Evolutionary conservation across 2,113 vertebrate genomes (phyloP).

Genomic region (Pipra filicauda): DNA sequence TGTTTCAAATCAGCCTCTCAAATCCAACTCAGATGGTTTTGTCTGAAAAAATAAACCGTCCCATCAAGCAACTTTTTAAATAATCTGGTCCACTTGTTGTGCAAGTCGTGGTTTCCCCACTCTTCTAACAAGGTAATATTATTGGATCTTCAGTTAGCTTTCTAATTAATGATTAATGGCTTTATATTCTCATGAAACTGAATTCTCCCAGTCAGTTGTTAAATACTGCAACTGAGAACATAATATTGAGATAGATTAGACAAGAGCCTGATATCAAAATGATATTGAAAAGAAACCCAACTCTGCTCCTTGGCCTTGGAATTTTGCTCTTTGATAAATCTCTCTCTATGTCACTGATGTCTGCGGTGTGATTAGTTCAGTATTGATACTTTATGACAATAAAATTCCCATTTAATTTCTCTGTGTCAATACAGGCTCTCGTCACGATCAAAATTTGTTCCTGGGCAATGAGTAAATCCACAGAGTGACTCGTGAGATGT

Average conservation of each 20-base stretch:
- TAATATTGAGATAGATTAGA: neutral
- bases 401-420: neutral
- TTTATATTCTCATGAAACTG: neutral
- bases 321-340: neutral
- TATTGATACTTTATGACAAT: neutral
- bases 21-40: neutral
- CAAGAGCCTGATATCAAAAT: neutral
- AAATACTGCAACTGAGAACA: neutral
- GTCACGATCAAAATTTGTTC: neutral
- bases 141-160: neutral
- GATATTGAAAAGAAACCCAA: neutral
- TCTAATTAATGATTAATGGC: neutral
- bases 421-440: neutral
- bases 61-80: neutral
- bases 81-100: neutral
- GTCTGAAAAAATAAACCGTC: neutral
- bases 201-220: neutral
- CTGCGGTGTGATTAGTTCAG: neutral
- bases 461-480: neutral
- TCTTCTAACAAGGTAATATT: neutral
- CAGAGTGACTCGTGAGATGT: neutral
- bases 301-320: neutral
- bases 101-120: rapidly evolving
- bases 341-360: neutral
- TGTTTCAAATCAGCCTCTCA: neutral